Percentiles rank a stretch among this genome's conserved stretches.
These are phyloP conservation scores for Aspidiotus destructor DNA, from an alignment of 2,888 invertebrate genomes.

Conservation along the genomic window DNA sequence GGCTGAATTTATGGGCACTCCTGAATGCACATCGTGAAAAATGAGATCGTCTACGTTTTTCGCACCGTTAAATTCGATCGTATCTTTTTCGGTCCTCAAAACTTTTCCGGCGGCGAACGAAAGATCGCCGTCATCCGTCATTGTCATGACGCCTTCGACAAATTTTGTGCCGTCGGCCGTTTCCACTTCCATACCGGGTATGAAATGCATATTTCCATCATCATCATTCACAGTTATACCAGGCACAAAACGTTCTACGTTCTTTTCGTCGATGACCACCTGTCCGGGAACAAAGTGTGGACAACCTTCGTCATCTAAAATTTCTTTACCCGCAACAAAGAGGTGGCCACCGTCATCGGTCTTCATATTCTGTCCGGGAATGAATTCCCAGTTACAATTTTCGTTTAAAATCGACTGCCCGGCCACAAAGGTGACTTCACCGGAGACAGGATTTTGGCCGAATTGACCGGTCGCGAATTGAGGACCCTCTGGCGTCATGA, in stretches of 20 bases:
- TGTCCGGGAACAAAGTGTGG: constrained; percentile 64
- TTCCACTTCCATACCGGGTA: constrained; percentile 55
- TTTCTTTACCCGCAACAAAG: constrained; percentile 64
- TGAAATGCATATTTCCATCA: constrained; percentile 54
- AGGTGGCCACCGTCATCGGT: constrained; percentile 59
- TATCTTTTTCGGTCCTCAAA: constrained; percentile 39
- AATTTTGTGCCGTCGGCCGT: constrained; percentile 56
- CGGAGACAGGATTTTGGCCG: constrained; percentile 42
- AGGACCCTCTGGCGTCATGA: constrained; percentile 53
- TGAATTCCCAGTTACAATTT: constrained; percentile 53
- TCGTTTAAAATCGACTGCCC: constrained; percentile 64
- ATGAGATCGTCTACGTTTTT: constrained; percentile 7
- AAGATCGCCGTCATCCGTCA: constrained; percentile 48
- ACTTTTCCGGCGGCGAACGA: constrained; percentile 54
- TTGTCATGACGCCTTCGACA: constrained; percentile 56
- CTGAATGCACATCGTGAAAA: constrained; percentile 34
- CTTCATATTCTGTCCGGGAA: constrained; percentile 61
- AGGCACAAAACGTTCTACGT: constrained; percentile 54
- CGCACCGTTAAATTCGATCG: constrained; percentile 14
- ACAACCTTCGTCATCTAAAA: constrained; percentile 48
- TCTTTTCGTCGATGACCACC: constrained; percentile 60
- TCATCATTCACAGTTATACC: constrained; percentile 52
- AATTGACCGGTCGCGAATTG: constrained; percentile 57
- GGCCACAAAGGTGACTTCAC: constrained; percentile 53
- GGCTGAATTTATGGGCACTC: constrained; percentile 35